Evolutionary conservation across 2,888 invertebrate species (phyloP).

Genomic region (Athalia cordata): DNA sequence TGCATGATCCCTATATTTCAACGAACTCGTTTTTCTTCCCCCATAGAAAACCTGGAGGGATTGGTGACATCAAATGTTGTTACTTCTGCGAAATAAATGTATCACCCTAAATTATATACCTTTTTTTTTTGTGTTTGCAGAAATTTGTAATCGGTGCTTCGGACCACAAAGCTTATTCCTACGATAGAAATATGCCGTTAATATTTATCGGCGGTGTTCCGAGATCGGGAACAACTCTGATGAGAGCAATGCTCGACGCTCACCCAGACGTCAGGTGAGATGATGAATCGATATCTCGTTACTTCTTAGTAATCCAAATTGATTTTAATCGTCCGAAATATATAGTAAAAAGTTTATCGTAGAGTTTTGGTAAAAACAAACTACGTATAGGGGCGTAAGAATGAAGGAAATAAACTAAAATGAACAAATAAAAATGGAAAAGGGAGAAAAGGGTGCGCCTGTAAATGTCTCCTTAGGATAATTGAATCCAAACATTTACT

Average conservation of each 20-base stretch:
- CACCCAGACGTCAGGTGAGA: slow-evolving; percentile 93
- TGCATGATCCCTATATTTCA: no score
- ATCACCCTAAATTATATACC: no score
- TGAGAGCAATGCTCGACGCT: slow-evolving; percentile 98
- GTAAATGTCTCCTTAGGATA: slow-evolving; percentile 7
- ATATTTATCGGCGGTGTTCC: slow-evolving; percentile 99
- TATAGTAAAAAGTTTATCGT: not conserved
- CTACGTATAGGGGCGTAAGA: no score
- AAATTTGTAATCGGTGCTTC: slow-evolving; percentile 78
- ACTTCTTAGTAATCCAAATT: not conserved
- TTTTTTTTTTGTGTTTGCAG: slow-evolving; percentile 69
- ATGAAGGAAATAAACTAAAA: no score
- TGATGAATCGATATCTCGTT: not conserved
- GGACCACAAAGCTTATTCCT: slow-evolving; percentile 81
- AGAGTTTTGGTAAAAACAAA: no score
- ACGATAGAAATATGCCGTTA: slow-evolving; percentile 92
- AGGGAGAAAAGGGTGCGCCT: not conserved
- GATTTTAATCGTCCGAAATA: no score
- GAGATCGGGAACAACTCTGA: slow-evolving; percentile 96
- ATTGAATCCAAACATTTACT: slow-evolving; percentile 20
- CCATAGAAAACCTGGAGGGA: no score
- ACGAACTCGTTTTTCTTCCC: no score
- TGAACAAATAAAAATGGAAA: not conserved
- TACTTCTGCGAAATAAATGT: no score
- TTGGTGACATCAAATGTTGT: no score